Percentiles rank a stretch among this genome's conserved stretches.
Conservation (phyloP, 2,797 vertebrate genomes). For the Nannoperca australis region DNA sequence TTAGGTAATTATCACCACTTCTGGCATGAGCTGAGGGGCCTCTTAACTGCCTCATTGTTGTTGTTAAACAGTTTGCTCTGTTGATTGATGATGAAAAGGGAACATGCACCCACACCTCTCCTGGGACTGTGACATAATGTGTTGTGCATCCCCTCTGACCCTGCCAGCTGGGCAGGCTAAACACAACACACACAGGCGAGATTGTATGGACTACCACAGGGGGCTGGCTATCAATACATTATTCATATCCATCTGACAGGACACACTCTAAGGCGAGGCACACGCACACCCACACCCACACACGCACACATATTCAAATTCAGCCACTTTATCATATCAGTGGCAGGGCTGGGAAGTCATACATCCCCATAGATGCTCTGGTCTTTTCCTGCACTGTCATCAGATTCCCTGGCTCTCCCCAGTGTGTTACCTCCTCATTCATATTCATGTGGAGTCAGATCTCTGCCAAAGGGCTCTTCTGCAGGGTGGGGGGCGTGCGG, state of each 20-base stretch:
- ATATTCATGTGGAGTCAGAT: constrained; percentile 78
- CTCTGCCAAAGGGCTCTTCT: constrained; percentile 64
- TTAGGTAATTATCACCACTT: constrained; percentile 86
- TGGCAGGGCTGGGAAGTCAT: constrained; percentile 75
- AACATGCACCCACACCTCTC: constrained; percentile 82
- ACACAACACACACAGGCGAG: constrained; percentile 69
- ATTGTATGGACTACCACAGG: constrained; percentile 67
- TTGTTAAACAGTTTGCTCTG: constrained; percentile 85
- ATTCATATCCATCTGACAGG: constrained; percentile 81
- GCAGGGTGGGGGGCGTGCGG: constrained; percentile 29
- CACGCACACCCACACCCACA: constrained; percentile 9
- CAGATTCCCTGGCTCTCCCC: constrained; percentile 74
- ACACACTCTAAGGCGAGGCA: constrained; percentile 51
- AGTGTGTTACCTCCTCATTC: constrained; percentile 72
- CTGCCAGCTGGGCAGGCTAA: constrained; percentile 82
- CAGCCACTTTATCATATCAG: constrained; percentile 78
- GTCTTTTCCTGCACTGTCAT: constrained; percentile 82
- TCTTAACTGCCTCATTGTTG: constrained; percentile 81
- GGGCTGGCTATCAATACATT: constrained; percentile 79
- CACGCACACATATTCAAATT: constrained; percentile 63
- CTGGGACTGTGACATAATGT: constrained; percentile 81
- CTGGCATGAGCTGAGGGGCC: constrained; percentile 76
- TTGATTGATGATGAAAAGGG: constrained; percentile 85
- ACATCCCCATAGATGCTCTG: constrained; percentile 70
- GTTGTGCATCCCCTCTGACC: constrained; percentile 79